These are phyloP conservation scores for Drosophila picticornis DNA, from an alignment of 2,888 invertebrate species.

Conservation along the genomic window DNA sequence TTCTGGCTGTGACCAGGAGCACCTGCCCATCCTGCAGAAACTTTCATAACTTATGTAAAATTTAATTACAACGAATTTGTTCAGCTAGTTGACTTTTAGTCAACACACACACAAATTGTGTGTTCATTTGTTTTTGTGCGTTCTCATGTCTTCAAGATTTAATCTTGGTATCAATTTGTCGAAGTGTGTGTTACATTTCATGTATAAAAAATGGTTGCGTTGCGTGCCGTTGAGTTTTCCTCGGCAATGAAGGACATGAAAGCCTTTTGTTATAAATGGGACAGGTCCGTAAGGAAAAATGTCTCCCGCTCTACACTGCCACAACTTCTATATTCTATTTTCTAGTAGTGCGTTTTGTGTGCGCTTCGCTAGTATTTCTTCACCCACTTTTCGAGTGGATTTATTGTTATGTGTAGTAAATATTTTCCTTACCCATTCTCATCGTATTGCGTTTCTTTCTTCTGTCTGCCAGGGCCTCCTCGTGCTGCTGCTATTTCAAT, in stretches of 20 bases:
- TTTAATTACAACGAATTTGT: slow-evolving; percentile 42
- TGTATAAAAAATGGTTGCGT: slow-evolving; percentile 65
- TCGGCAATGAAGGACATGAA: slow-evolving; percentile 57
- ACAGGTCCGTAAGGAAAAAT: slow-evolving; percentile 43
- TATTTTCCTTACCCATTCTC: slow-evolving; percentile 67
- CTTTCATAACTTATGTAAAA: slow-evolving; percentile 57
- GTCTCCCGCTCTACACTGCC: not conserved
- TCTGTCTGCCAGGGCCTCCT: not conserved
- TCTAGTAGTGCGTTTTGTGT: slow-evolving; percentile 57
- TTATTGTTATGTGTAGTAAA: slow-evolving; percentile 82
- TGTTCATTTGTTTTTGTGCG: slow-evolving; percentile 19
- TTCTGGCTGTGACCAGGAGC: slow-evolving; percentile 42
- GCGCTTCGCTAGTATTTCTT: slow-evolving; percentile 48
- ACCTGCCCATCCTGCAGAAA: slow-evolving; percentile 49
- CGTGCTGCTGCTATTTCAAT: slow-evolving; percentile 50
- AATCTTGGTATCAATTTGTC: slow-evolving; percentile 82
- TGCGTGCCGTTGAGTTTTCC: slow-evolving; percentile 57
- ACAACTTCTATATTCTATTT: slow-evolving; percentile 2
- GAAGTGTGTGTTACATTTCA: slow-evolving; percentile 72
- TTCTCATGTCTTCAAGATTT: slow-evolving; percentile 63
- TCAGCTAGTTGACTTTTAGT: slow-evolving; percentile 7
- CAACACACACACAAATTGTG: not conserved
- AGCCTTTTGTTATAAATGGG: slow-evolving; percentile 59
- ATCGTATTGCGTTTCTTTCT: slow-evolving; percentile 37
- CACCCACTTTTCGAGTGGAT: slow-evolving; percentile 67